Percentiles rank a stretch among this genome's conserved stretches.
Conservation (phyloP, 2,888 invertebrate species). For the Tryphoninae sp. region DNA sequence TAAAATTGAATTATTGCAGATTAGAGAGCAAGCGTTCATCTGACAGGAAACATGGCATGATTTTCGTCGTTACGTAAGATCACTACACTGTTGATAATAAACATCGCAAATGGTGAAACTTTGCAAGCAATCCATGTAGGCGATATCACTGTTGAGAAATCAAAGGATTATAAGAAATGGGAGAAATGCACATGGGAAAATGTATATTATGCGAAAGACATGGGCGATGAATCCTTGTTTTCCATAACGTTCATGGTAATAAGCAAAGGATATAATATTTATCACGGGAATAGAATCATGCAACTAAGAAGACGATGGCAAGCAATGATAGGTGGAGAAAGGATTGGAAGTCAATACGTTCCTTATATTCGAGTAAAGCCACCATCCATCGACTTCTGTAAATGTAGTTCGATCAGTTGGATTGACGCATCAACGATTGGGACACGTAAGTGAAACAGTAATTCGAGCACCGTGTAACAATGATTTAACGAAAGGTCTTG, state of each 20-base stretch:
- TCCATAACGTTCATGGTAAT: no score
- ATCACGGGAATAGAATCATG: conserved; percentile 1
- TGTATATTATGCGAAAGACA: no score
- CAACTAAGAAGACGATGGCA: not conserved
- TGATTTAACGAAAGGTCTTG: conserved; percentile 1
- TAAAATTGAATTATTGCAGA: conserved; percentile 36
- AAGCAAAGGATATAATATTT: not conserved
- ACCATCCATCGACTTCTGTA: not conserved
- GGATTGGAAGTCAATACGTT: conserved; percentile 2
- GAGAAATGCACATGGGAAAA: no score
- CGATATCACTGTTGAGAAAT: conserved; percentile 7
- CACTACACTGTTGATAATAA: not conserved
- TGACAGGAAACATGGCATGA: conserved; percentile 28
- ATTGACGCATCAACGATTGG: conserved; percentile 30
- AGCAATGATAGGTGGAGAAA: conserved; percentile 1
- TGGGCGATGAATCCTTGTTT: no score
- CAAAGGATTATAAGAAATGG: not conserved
- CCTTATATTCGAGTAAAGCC: conserved; percentile 5
- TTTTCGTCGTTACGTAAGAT: conserved; percentile 9
- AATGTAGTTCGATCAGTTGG: conserved; percentile 1
- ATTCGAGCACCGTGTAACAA: not conserved
- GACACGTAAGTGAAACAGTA: conserved; percentile 14
- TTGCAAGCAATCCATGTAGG: not conserved
- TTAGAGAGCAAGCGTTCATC: conserved; percentile 45
- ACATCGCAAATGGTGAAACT: not conserved